Evolutionary conservation across 1,140 invertebrate genomes (phyloP), one percentile per base, ranked within the genome.

Genomic region (Drosophila burlai): DNA sequence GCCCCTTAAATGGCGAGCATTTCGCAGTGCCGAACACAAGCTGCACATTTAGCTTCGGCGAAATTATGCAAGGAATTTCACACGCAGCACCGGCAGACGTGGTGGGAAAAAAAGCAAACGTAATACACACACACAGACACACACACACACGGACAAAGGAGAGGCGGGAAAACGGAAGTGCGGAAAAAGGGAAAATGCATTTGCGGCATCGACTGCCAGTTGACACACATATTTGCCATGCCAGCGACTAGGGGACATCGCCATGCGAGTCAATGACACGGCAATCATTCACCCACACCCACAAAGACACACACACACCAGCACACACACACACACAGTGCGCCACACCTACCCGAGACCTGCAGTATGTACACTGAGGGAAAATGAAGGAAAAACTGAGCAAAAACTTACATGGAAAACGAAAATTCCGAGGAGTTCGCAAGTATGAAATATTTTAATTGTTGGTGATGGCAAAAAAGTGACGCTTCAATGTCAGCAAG

Each of bases 11-110:
- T 76, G 76, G 54, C 79, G 58, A 61, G 29, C 71, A 75, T 81
- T 75, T 80, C 47, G 40, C 79, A 55, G 76, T 18, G 4, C 80
- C 77, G 58, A 68, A 52, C 63, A 54, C 26, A 80, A 42, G 69
- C 80, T 75, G 57, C 54, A 66, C 63, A 66, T 43, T 66, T 65
- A 45, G 58, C 63, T 63, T 66, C 24, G 54, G 40, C 45, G 80
- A 82, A 90, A 89, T 90, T 85, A 89, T 89, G 85, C 85, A 85
- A 89, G 81, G 84, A 90, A 89, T 89, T 82, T 76, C 65, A 64
- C 72, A 64, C 76, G 57, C 46, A 61, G 24, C 61, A 49, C 46
- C 24, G 61, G 55, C 50, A 68, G 60, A 69, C 73, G 80, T 55
- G 52, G 46, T 40, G 45, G 2, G 40, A n/a, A 43, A 40, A 40